These are phyloP conservation scores for Turdus rufiventris DNA, from an alignment of 2,113 vertebrate species.

Conservation along the genomic window DNA sequence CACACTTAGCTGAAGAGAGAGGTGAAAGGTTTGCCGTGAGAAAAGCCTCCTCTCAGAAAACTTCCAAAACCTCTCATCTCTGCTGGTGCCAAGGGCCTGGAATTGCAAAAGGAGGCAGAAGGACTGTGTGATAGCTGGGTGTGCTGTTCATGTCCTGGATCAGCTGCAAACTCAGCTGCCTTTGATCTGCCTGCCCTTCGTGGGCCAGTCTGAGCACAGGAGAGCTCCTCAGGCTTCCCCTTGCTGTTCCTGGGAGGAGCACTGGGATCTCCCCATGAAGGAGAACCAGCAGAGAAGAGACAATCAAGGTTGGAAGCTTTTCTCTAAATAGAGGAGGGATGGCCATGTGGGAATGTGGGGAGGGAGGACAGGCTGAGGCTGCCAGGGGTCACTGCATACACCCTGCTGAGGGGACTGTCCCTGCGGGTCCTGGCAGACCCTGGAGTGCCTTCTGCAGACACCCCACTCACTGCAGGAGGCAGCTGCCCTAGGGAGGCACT, in stretches of 20 bases:
- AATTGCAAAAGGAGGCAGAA: neutral
- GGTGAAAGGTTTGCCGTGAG: neutral
- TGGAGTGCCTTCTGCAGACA: neutral
- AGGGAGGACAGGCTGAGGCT: neutral
- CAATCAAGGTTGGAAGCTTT: neutral
- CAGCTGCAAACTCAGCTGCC: neutral
- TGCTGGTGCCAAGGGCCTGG: neutral
- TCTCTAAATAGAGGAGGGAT: neutral
- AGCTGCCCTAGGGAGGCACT: neutral
- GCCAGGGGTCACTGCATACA: neutral
- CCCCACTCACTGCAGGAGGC: neutral
- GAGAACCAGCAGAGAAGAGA: neutral
- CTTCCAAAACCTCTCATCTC: neutral
- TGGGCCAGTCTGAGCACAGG: neutral
- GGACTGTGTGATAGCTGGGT: neutral
- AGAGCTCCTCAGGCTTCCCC: neutral
- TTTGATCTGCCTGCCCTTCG: neutral
- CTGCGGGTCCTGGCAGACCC: neutral
- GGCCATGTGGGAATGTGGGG: neutral
- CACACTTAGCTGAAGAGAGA: neutral
- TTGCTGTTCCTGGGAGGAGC: neutral
- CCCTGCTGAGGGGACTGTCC: neutral
- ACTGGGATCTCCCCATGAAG: neutral
- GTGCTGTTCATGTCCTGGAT: fast-evolving
- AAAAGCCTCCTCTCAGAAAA: neutral